Conservation (phyloP, 2,113 vertebrate genomes). For the Rhipidura dahli region DNA sequence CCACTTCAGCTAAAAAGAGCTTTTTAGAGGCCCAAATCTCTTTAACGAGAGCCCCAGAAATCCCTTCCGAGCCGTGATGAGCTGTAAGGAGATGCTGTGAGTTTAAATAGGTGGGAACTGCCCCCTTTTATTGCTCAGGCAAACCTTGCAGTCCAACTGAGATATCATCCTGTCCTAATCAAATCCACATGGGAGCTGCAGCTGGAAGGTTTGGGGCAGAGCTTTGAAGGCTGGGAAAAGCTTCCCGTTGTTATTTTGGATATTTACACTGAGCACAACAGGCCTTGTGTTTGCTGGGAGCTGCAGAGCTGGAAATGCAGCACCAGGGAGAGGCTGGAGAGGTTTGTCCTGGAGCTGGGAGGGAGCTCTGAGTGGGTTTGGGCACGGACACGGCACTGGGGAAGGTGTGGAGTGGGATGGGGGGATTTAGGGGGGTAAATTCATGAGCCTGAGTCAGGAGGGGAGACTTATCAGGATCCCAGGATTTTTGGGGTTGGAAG, state of each 20-base stretch:
- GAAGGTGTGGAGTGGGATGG: not conserved
- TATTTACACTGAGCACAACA: slow-evolving; percentile 19
- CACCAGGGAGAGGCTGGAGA: accelerated
- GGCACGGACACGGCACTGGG: not conserved
- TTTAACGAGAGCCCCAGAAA: not conserved
- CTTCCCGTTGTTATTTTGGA: slow-evolving; percentile 24
- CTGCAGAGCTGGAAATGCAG: not conserved
- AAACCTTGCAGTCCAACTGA: not conserved
- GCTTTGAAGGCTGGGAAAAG: slow-evolving; percentile 60
- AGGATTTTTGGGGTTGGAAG: not conserved
- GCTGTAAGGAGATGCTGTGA: not conserved
- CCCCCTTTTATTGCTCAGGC: not conserved
- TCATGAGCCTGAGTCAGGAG: not conserved
- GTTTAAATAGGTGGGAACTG: not conserved
- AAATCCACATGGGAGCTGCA: not conserved
- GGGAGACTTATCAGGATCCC: not conserved
- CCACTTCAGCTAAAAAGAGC: not conserved
- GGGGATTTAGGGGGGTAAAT: not conserved
- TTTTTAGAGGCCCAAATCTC: not conserved
- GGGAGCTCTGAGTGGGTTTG: not conserved
- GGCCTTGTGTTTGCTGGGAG: not conserved
- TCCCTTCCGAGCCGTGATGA: not conserved
- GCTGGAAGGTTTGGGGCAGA: slow-evolving; percentile 14
- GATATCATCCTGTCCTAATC: slow-evolving; percentile 3
- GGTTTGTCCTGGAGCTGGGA: not conserved